Evolutionary conservation across 2,888 invertebrate genomes (phyloP).

Genomic region (Pimpla rufipes): DNA sequence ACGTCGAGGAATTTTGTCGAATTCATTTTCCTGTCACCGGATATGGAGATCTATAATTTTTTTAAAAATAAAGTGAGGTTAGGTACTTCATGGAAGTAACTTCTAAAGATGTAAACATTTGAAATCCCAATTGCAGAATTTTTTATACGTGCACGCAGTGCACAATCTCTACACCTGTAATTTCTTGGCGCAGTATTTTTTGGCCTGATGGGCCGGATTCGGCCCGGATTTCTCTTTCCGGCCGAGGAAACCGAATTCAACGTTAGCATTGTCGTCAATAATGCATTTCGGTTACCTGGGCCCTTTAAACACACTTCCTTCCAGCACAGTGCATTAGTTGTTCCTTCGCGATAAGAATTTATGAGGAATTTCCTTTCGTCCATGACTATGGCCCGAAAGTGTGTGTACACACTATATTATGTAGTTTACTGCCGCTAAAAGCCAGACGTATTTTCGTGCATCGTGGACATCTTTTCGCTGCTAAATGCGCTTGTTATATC

Average conservation of each 20-base stretch:
- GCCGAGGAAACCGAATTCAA: conserved; percentile 9
- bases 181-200: neutral
- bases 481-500: conserved; percentile 70
- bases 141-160: too few relatives aligned
- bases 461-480: conserved; percentile 63
- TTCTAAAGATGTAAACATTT: too few relatives aligned
- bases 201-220: too few relatives aligned
- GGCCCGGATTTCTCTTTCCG: too few relatives aligned
- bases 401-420: conserved; percentile 32
- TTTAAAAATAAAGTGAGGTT: too few relatives aligned
- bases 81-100: too few relatives aligned
- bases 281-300: conserved; percentile 57
- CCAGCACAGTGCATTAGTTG: conserved; percentile 73
- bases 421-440: conserved; percentile 62
- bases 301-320: conserved; percentile 61
- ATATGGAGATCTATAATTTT: too few relatives aligned
- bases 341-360: conserved; percentile 75
- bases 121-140: too few relatives aligned
- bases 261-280: conserved; percentile 40
- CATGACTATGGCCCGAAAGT: conserved; percentile 29
- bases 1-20: too few relatives aligned
- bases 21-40: too few relatives aligned
- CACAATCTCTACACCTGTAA: neutral
- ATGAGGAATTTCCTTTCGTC: conserved; percentile 74
- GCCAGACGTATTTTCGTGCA: conserved; percentile 66